Base-by-base conservation (phyloP, 2,888 invertebrate species). In the Conchocele bisecta region DNA sequence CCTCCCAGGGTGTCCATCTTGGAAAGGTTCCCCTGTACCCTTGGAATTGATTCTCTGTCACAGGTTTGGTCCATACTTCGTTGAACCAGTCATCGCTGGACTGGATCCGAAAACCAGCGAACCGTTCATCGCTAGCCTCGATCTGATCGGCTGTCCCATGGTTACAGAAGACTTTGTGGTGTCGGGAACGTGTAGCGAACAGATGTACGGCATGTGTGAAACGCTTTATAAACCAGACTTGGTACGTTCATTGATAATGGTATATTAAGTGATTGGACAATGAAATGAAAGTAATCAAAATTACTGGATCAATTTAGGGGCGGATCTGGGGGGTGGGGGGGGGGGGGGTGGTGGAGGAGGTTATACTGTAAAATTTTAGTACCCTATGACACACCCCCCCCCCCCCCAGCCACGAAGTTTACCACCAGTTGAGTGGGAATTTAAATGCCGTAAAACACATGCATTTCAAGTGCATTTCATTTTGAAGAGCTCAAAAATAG, bases 21-120 rank as follows among this genome's bases (percentile, higher is more conserved):
- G n/a, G n/a, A n/a, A n/a, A n/a, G n/a, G n/a, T n/a, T n/a, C n/a
- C n/a, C n/a, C n/a, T n/a, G n/a, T n/a, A n/a, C n/a, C n/a, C n/a
- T n/a, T n/a, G n/a, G n/a, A n/a, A n/a, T n/a, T n/a, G n/a, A n/a
- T n/a, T 15, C 37, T 17, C 42, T 15, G 22, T 78, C 87, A 35
- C 82, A 95, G 98, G 75, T 99, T 99, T 91, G 99, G 99, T 0
- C 98, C 98, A 0, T 99, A 97, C 91, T 99, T 99, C 92, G 95
- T 99, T 73, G 98, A 98, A 90, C 99, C 99, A 0, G 95, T 99
- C 0, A 94, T 99, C 71, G 99, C 98, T 65, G 99, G 97, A 9
- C 91, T 99, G 20, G 95, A 98, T 89, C 95, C 97, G 0, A 91
- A 91, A 71, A 94, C 94, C 41, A 95, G 95, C 29, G 94, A 97